phyloP scores from a whole-genome alignment of 2,888 invertebrate species.

The Chouioia cunea region DNA sequence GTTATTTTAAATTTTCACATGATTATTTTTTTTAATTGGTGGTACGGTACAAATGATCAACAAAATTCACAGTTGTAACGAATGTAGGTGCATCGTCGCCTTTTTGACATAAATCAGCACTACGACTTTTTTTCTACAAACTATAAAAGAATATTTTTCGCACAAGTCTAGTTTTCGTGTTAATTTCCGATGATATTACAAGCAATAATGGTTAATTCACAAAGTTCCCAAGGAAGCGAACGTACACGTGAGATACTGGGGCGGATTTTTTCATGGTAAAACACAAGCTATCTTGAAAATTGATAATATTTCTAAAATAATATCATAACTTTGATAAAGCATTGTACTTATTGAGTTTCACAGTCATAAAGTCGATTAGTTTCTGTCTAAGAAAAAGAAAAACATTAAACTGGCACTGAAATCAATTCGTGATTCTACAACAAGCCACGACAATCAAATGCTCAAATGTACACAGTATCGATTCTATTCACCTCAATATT shows the following conservation, averaged over 20 bases:
- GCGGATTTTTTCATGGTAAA: slow-evolving; percentile 38
- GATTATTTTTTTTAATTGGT: not conserved
- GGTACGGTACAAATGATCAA: slow-evolving; percentile 30
- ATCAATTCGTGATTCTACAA: slow-evolving; percentile 34
- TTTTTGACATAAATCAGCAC: slow-evolving; percentile 10
- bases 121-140: slow-evolving; percentile 43
- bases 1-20: slow-evolving; percentile 5
- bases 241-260: slow-evolving; percentile 37
- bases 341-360: slow-evolving; percentile 47
- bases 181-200: not conserved
- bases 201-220: slow-evolving; percentile 36
- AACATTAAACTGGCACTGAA: slow-evolving; percentile 43
- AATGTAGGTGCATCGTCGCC: slow-evolving; percentile 40
- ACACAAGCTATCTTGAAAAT: slow-evolving; percentile 40
- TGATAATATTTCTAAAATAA: slow-evolving; percentile 42
- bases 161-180: slow-evolving; percentile 47
- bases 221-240: slow-evolving; percentile 40
- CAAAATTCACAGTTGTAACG: slow-evolving; percentile 6
- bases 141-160: slow-evolving; percentile 50
- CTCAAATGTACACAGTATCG: slow-evolving; percentile 30
- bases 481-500: slow-evolving; percentile 30
- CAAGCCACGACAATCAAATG: slow-evolving; percentile 38
- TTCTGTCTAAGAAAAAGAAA: slow-evolving; percentile 34
- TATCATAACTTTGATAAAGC: slow-evolving; percentile 43
- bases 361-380: slow-evolving; percentile 40